Conservation (phyloP, 2,797 vertebrate genomes). For the Argya squamiceps region DNA sequence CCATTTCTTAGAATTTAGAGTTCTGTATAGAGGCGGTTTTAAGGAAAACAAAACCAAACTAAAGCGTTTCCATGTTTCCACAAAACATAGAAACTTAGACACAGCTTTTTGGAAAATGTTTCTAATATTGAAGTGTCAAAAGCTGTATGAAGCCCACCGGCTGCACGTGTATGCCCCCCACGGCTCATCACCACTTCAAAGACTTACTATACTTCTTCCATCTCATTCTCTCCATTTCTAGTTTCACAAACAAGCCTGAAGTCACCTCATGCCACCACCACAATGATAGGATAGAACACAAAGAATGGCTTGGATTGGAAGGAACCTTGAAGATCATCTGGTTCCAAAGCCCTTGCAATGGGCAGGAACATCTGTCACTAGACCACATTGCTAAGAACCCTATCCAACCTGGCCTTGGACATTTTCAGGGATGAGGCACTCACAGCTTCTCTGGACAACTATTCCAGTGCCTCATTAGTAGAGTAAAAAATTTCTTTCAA, state of each 20-base stretch:
- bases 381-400: background rate
- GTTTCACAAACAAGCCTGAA: background rate
- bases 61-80: background rate
- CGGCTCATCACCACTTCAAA: background rate
- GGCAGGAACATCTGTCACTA: background rate
- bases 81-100: background rate
- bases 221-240: background rate
- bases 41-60: background rate
- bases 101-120: background rate
- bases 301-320: background rate
- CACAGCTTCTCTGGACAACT: background rate
- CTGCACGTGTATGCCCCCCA: background rate
- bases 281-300: fast-evolving
- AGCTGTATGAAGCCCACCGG: background rate
- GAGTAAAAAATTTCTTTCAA: background rate
- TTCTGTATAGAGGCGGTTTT: background rate
- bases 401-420: background rate
- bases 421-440: background rate
- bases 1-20: background rate
- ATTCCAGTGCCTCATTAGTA: background rate
- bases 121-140: background rate
- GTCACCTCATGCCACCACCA: background rate
- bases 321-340: background rate
- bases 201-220: background rate
- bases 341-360: background rate